Evolutionary conservation across 1,140 invertebrate species (phyloP).

Genomic region (Delia radicum): DNA sequence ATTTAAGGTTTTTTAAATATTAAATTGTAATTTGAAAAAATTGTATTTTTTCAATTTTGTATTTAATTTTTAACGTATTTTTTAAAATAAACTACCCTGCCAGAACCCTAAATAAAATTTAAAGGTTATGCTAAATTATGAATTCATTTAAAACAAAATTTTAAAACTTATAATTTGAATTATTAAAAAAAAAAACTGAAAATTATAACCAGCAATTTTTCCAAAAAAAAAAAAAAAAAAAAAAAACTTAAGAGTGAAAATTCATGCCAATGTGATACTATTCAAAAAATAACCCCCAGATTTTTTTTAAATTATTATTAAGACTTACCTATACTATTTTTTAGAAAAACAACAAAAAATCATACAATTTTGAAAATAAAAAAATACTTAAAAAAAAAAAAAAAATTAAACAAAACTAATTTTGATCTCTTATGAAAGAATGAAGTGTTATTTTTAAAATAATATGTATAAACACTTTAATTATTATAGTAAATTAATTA

Average conservation of each 20-base stretch:
- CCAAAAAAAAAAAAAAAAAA: too few relatives aligned
- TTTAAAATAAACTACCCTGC: not conserved
- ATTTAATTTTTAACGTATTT: not conserved
- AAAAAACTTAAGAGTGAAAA: not conserved
- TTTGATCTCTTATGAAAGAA: constrained; percentile 2
- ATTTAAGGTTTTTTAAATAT: not conserved
- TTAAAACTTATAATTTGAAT: too few relatives aligned
- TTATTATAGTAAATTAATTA: too few relatives aligned
- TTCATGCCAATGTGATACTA: constrained; percentile 22
- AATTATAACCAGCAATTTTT: not conserved
- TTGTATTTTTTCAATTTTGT: not conserved
- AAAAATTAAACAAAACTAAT: not conserved
- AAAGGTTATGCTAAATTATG: not conserved
- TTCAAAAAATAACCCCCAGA: not conserved
- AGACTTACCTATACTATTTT: constrained; percentile 9
- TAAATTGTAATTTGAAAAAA: not conserved
- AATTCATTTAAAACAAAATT: not conserved
- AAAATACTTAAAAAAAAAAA: constrained; percentile 1
- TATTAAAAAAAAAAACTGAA: not conserved
- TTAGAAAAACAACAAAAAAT: not conserved
- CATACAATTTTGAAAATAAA: constrained; percentile 15
- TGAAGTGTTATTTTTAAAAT: too few relatives aligned
- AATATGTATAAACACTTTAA: too few relatives aligned
- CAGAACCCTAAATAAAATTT: not conserved
- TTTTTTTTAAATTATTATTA: constrained; percentile 16